Percentiles rank a stretch among this genome's conserved stretches.
Evolutionary conservation across 37 sponge, comb jelly and placozoan genomes (phyloP).

Genomic region (Petrosia ficiformis): DNA sequence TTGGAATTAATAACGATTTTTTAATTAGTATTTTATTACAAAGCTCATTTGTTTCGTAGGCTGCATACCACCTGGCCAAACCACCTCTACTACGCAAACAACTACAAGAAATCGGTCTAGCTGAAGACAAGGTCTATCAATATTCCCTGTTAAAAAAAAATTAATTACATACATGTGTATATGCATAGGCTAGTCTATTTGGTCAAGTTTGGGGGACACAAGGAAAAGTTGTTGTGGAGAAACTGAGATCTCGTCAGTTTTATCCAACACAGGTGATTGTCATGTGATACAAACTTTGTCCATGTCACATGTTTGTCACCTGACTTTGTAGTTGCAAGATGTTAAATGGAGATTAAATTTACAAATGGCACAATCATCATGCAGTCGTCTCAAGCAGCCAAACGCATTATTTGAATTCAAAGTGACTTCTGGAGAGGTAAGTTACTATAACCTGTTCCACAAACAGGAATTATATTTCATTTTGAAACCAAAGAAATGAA

Average conservation of each 20-base stretch:
- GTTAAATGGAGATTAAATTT: constrained; percentile 86
- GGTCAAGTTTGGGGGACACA: constrained; percentile 67
- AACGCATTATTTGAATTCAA: constrained; percentile 84
- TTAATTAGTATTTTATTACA: no score
- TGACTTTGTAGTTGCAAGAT: constrained; percentile 64
- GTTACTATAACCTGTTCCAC: no score
- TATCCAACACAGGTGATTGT: constrained; percentile 70
- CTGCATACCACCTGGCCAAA: constrained; percentile 79
- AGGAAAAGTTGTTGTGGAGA: constrained; percentile 68
- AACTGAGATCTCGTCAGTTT: constrained; percentile 62
- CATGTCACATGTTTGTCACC: neutral
- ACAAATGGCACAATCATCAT: constrained; percentile 71
- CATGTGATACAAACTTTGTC: neutral
- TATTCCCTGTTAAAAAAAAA: neutral
- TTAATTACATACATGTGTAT: neutral
- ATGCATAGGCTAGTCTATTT: constrained; percentile 45
- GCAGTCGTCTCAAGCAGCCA: constrained; percentile 75
- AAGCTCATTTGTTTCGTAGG: no score
- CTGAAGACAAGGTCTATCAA: constrained; percentile 60
- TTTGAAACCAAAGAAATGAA: no score
- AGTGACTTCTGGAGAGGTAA: constrained; percentile 47
- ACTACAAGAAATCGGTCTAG: constrained; percentile 53
- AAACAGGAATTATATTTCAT: no score
- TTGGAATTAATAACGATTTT: constrained; percentile 11
- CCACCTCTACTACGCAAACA: constrained; percentile 58